Evolutionary conservation across 2,113 vertebrate genomes (phyloP).

Genomic region (Oncorhynchus tshawytscha): DNA sequence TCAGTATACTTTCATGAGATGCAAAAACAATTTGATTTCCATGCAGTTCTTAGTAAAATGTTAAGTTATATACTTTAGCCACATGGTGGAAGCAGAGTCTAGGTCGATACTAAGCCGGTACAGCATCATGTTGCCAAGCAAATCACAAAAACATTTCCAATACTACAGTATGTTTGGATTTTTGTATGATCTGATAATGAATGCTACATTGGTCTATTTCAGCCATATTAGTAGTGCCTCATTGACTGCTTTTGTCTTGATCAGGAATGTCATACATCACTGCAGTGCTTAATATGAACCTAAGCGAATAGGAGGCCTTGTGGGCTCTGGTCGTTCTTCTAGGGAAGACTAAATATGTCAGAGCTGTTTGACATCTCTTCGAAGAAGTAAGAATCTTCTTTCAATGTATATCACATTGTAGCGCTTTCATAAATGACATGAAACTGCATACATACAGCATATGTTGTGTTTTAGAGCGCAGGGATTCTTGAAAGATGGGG

Average conservation of each 20-base stretch:
- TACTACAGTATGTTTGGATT: too few species aligned
- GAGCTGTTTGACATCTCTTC: constrained; percentile 68
- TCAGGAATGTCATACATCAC: constrained; percentile 76
- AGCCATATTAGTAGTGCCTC: too few species aligned
- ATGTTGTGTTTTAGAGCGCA: neutral
- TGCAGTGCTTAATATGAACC: constrained; percentile 74
- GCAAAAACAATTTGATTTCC: neutral
- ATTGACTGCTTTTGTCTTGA: neutral
- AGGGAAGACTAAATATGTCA: constrained; percentile 66
- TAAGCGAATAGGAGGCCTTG: constrained; percentile 73
- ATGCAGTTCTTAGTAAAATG: neutral
- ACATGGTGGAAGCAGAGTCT: constrained; percentile 41
- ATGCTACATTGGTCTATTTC: too few species aligned
- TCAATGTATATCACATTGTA: neutral
- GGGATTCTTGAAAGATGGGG: too few species aligned
- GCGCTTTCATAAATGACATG: neutral
- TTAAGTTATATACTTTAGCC: constrained; percentile 14
- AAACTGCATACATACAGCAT: neutral
- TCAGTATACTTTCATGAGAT: neutral
- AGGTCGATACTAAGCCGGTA: neutral
- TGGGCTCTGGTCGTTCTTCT: constrained; percentile 72
- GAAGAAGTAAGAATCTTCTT: constrained; percentile 59
- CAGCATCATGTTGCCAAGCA: neutral
- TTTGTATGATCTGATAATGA: too few species aligned
- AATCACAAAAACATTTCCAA: neutral